phyloP scores from a whole-genome alignment of 1,140 invertebrate species.

The Diorhabda elongata region DNA sequence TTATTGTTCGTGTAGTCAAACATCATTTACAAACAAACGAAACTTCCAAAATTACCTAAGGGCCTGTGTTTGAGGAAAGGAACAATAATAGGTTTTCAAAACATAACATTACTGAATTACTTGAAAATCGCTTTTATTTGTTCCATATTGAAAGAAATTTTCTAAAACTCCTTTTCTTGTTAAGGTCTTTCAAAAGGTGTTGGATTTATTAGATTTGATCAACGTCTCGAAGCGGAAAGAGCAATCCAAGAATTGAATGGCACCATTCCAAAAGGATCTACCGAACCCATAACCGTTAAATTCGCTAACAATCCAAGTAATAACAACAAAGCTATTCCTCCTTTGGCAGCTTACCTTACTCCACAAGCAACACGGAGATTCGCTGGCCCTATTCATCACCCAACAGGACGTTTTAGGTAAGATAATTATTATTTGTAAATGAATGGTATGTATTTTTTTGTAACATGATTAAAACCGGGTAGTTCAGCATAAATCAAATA shows the following conservation, averaged over 20 bases:
- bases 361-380: constrained; percentile 76
- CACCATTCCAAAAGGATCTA: constrained; percentile 90
- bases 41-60: constrained; percentile 15
- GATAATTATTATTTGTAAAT: not conserved
- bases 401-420: constrained; percentile 88
- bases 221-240: constrained; percentile 92
- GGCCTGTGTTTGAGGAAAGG: constrained; percentile 13
- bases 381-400: constrained; percentile 90
- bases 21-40: constrained; percentile 8
- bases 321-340: constrained; percentile 85
- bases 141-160: not conserved
- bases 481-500: too few relatives aligned
- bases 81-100: not conserved
- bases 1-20: too few relatives aligned
- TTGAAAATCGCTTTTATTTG: not conserved
- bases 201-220: constrained; percentile 98
- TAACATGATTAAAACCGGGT: too few relatives aligned
- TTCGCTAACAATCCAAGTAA: constrained; percentile 99
- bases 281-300: constrained; percentile 97
- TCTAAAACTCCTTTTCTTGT: not conserved
- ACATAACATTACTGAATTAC: not conserved
- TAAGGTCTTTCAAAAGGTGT: constrained; percentile 96
- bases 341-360: constrained; percentile 87
- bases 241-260: constrained; percentile 98
- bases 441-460: too few relatives aligned